phyloP scores from a whole-genome alignment of 2,797 vertebrate genomes.

The Craterocephalus amniculus region DNA sequence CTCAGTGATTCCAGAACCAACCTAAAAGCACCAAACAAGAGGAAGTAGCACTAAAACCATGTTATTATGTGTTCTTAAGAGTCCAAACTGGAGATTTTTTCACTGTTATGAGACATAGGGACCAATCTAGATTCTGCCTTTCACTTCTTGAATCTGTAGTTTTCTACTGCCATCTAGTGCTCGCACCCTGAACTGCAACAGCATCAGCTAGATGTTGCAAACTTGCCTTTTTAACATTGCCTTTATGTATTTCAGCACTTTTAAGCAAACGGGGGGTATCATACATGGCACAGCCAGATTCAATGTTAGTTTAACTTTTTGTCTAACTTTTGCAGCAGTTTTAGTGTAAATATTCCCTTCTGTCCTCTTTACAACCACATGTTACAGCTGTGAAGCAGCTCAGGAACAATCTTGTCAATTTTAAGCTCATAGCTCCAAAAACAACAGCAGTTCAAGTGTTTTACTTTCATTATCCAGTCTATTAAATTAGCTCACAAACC shows the following conservation, averaged over 20 bases:
- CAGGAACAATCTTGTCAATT: no score
- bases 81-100: not conserved
- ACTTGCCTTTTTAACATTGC: no score
- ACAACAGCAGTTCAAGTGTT: not conserved
- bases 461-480: not conserved
- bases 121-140: not conserved
- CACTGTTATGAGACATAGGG: not conserved
- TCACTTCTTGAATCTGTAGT: not conserved
- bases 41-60: not conserved
- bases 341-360: not conserved
- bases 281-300: not conserved
- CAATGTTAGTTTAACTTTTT: not conserved
- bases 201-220: not conserved
- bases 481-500: not conserved
- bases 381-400: no score
- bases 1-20: not conserved
- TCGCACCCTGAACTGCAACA: not conserved
- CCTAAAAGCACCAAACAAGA: not conserved
- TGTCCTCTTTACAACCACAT: not conserved
- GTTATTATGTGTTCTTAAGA: not conserved
- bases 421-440: not conserved
- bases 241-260: no score
- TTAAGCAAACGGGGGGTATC: not conserved
- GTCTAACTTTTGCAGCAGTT: not conserved
- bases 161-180: slow-evolving; percentile 69